phyloP scores from a whole-genome alignment of 2,797 vertebrate species.

The Aratinga solstitialis region DNA sequence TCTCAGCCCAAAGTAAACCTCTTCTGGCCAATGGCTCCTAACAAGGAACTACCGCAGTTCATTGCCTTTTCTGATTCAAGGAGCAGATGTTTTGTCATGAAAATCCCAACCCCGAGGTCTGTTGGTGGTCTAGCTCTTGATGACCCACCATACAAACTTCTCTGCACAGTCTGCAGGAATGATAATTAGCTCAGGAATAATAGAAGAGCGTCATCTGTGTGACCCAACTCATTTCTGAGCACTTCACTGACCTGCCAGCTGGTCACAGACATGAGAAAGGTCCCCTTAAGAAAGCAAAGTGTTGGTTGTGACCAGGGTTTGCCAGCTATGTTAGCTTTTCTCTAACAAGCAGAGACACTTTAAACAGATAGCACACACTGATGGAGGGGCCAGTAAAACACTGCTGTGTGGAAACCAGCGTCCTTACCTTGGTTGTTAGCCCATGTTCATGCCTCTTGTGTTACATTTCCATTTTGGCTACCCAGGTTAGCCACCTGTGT shows the following conservation, averaged over 20 bases:
- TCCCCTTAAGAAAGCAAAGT: background rate
- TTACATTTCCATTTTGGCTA: background rate
- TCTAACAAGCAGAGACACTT: background rate
- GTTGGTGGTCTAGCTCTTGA: background rate
- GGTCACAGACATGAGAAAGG: background rate
- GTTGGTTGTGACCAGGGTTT: background rate
- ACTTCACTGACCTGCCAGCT: background rate
- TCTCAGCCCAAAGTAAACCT: background rate
- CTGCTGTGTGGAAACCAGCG: rapidly evolving
- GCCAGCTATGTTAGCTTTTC: background rate
- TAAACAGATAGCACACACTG: background rate
- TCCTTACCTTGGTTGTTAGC: background rate
- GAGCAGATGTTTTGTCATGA: background rate
- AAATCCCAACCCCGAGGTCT: background rate
- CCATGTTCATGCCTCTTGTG: background rate
- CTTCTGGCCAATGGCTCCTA: background rate
- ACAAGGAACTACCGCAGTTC: background rate
- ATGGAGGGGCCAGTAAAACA: background rate
- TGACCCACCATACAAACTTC: background rate
- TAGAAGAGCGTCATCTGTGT: background rate
- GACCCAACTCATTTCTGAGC: background rate
- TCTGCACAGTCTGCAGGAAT: background rate
- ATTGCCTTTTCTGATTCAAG: background rate
- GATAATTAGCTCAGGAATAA: background rate
- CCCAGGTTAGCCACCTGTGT: background rate